phyloP scores from a whole-genome alignment of 2,113 vertebrate species.

The Gymnobelideus leadbeateri region DNA sequence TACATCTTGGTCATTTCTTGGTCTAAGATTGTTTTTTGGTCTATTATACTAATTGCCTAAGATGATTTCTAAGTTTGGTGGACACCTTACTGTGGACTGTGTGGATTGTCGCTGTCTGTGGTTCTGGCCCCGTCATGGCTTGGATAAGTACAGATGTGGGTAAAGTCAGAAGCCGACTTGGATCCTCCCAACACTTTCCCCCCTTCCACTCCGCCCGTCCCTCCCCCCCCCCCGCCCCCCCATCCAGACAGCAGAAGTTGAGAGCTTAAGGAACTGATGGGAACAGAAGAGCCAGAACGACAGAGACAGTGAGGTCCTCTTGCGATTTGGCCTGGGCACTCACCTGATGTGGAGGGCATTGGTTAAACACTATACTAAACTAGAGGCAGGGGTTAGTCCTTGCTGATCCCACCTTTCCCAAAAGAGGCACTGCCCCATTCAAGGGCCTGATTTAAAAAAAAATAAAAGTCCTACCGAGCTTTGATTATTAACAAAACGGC shows the following conservation, averaged over 20 bases:
- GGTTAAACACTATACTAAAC: not conserved
- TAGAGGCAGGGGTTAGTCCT: not conserved
- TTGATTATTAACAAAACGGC: not conserved
- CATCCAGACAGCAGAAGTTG: not conserved
- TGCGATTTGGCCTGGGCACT: not conserved
- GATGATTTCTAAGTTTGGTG: not conserved
- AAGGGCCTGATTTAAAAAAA: constrained; percentile 9
- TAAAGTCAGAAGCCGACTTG: not conserved
- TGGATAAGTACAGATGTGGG: not conserved
- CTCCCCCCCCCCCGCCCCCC: too few relatives aligned
- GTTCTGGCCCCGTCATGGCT: not conserved
- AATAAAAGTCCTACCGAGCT: constrained; percentile 27
- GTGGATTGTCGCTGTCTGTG: not conserved
- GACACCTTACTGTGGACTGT: not conserved
- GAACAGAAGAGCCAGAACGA: not conserved
- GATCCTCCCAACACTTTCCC: not conserved
- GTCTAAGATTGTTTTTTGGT: not conserved
- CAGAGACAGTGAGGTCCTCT: not conserved
- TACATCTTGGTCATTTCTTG: not conserved
- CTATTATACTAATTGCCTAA: not conserved
- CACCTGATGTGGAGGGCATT: not conserved
- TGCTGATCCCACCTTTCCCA: not conserved
- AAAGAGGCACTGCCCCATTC: not conserved
- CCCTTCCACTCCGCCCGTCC: too few relatives aligned
- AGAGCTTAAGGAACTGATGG: not conserved